Conservation (phyloP, 2,797 vertebrate species). For the Falco cherrug region DNA sequence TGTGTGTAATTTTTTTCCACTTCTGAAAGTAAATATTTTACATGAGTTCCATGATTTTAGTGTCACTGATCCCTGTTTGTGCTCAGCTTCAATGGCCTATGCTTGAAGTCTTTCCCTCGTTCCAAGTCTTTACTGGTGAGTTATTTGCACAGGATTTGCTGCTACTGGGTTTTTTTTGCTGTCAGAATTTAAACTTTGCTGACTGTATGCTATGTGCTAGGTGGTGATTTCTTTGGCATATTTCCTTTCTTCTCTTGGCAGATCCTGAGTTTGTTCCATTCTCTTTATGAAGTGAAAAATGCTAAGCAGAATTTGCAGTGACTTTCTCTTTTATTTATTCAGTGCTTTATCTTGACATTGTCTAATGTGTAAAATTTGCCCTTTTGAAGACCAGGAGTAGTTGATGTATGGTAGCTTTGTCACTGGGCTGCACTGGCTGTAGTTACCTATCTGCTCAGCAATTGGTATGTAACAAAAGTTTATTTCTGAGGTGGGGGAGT, state of each 20-base stretch:
- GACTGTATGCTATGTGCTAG: not conserved
- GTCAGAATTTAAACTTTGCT: not conserved
- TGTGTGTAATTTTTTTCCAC: not conserved
- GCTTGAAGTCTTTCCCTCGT: not conserved
- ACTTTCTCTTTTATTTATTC: conserved; percentile 26
- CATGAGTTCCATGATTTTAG: not conserved
- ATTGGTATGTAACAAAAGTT: not conserved
- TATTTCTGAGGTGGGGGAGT: not conserved
- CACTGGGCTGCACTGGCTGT: not conserved
- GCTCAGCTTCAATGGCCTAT: not conserved
- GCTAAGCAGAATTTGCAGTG: conserved; percentile 2
- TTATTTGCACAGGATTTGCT: conserved; percentile 6
- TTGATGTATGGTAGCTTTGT: not conserved
- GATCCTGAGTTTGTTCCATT: conserved; percentile 3
- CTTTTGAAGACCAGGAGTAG: not conserved
- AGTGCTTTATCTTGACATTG: not conserved
- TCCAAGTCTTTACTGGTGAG: not conserved
- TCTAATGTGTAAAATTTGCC: conserved; percentile 2
- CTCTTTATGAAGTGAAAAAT: conserved; percentile 20
- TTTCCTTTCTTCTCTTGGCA: conserved; percentile 33
- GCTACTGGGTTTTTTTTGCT: not conserved
- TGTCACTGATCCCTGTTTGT: not conserved
- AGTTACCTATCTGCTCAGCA: not conserved
- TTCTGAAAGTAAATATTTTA: not conserved
- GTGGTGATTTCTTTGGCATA: not conserved